Conservation (phyloP, 2,888 invertebrate species). For the Conistra vaccinii region DNA sequence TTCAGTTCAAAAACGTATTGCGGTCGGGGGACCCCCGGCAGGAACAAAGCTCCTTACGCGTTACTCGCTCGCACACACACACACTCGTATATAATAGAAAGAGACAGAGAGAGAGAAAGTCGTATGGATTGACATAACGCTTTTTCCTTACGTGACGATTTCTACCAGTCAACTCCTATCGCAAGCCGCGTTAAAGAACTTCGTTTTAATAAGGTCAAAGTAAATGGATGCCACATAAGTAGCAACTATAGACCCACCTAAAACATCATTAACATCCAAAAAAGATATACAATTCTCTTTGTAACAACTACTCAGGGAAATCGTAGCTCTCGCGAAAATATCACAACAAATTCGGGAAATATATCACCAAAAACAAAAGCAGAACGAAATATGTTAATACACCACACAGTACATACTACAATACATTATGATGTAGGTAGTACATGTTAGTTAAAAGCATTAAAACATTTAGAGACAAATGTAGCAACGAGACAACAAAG, state of each 20-base stretch:
- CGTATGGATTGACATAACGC: too few relatives aligned
- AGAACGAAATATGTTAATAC: slow-evolving; percentile 45
- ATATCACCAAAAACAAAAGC: slow-evolving; percentile 53
- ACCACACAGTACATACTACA: slow-evolving; percentile 35
- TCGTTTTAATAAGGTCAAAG: too few relatives aligned
- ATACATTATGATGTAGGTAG: slow-evolving; percentile 56
- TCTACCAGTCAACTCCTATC: too few relatives aligned
- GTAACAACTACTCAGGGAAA: slow-evolving; percentile 3
- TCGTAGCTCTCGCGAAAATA: slow-evolving; percentile 28
- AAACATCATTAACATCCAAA: slow-evolving; percentile 12
- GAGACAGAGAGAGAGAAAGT: too few relatives aligned
- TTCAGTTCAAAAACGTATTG: too few relatives aligned
- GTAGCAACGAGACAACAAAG: slow-evolving; percentile 77
- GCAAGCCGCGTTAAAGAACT: too few relatives aligned
- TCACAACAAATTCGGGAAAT: slow-evolving; percentile 41
- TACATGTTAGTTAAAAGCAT: slow-evolving; percentile 67
- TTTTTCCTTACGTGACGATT: too few relatives aligned
- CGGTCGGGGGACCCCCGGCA: too few relatives aligned
- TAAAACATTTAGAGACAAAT: slow-evolving; percentile 70
- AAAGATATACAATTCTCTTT: slow-evolving; percentile 18
- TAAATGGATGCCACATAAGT: background rate
- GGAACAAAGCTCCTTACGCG: too few relatives aligned
- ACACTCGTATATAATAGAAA: too few relatives aligned
- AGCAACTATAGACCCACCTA: background rate
- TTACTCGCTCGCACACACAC: too few relatives aligned